Base-by-base conservation (phyloP, 2,797 vertebrate genomes). In the Tolypeutes matacus region DNA sequence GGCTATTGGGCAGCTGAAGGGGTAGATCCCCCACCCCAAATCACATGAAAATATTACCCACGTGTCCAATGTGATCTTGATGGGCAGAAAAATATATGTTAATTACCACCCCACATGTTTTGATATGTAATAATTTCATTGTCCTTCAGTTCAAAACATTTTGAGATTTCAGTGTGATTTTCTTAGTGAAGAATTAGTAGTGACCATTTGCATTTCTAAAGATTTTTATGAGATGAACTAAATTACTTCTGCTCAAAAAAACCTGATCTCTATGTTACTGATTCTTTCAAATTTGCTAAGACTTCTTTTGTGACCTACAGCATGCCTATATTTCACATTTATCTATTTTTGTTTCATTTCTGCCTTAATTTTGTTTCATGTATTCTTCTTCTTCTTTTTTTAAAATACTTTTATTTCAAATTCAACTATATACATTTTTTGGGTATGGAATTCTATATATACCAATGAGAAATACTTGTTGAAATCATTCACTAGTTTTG, bases 171-270 rank as follows among this genome's bases (percentile, higher is more conserved):
- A 93, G 72, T 75, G 83, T 67, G 64, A 83, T 77, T 91, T 81
- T 76, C 91, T 84, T 95, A 94, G 91, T 94, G 83, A 91, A 83
- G 80, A 94, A 78, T 78, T 77, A 80, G 65, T 53, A 15, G 51
- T 53, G 51, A 53, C 14, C 14, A 53, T 17, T 53, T 15, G 51
- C 51, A 34, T 93, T 95, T 91, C n/a, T 51, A 94, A 93, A 77
- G 78, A 83, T 34, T 85, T 95, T 78, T 86, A 86, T 93, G 78
- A 88, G 73, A 11, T 21, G 80, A 93, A 83, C 67, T 73, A 82
- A 83, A 80, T 39, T 82, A 46, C 31, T 56, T 96, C 67, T 92
- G 89, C 31, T 94, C 77, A 39, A 88, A 88, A 64, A 94, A 83
- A 89, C 4, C 21, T 80, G 39, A 39, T 34, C 39, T 82, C 34